Conservation (phyloP, 2,113 vertebrate species). For the Elanoides forficatus region DNA sequence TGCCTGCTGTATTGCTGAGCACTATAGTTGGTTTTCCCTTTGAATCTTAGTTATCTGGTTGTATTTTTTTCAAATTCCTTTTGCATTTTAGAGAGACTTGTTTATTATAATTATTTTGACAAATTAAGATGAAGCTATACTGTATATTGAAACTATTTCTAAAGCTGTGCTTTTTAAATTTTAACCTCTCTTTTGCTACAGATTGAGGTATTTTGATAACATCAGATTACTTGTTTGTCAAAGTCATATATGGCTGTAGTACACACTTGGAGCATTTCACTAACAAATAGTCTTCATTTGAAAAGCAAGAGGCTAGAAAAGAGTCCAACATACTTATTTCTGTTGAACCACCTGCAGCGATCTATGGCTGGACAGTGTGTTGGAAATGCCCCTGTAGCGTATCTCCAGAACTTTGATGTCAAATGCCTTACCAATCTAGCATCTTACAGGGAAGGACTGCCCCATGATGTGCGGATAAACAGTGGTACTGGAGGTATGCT, state of each 20-base stretch:
- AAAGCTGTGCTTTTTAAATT: background rate
- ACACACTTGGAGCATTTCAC: background rate
- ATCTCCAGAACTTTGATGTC: slow-evolving; percentile 77
- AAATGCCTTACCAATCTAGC: slow-evolving; percentile 68
- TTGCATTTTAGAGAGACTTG: background rate
- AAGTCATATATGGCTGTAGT: background rate
- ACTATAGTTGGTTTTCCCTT: background rate
- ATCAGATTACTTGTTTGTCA: background rate
- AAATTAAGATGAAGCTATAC: background rate
- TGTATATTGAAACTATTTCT: background rate
- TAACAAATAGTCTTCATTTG: background rate
- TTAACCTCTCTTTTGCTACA: background rate
- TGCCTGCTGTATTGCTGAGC: background rate
- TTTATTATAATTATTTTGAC: background rate
- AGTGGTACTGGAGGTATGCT: slow-evolving; percentile 60
- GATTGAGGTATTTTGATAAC: background rate
- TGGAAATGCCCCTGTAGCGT: slow-evolving; percentile 80
- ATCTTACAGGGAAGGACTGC: slow-evolving; percentile 31
- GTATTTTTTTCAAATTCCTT: background rate
- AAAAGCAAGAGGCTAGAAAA: background rate
- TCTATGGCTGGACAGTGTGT: slow-evolving; percentile 81
- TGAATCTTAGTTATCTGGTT: background rate
- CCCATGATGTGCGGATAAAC: background rate
- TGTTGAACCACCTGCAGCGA: slow-evolving; percentile 58
- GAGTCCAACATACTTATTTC: background rate